phyloP scores from a whole-genome alignment of 2,797 vertebrate genomes.

The Setipinna tenuifilis region DNA sequence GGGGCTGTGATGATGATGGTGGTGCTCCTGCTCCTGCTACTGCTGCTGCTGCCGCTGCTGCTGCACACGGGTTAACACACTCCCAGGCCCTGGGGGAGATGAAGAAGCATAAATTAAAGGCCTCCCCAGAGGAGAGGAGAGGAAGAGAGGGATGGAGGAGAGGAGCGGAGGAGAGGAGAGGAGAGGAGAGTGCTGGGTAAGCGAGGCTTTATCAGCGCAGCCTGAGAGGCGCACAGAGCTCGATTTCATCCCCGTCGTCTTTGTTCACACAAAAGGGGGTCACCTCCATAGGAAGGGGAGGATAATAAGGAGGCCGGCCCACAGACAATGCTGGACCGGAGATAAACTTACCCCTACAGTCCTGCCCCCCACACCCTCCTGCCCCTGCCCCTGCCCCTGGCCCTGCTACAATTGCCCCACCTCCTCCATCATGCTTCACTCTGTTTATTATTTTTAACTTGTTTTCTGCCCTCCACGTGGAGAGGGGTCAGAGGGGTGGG shows the following conservation, averaged over 20 bases:
- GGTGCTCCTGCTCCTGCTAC: slow-evolving; percentile 46
- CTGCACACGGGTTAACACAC: slow-evolving; percentile 71
- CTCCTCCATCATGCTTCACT: neutral
- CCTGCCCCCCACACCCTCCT: slow-evolving; percentile 53
- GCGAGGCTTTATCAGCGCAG: slow-evolving; percentile 71
- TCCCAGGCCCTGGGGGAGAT: slow-evolving; percentile 72
- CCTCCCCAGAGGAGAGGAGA: slow-evolving; percentile 55
- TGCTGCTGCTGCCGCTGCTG: no score
- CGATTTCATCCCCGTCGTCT: slow-evolving; percentile 78
- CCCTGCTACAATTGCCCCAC: slow-evolving; percentile 53
- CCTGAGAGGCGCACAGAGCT: slow-evolving; percentile 71
- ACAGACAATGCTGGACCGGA: slow-evolving; percentile 68
- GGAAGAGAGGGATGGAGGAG: neutral
- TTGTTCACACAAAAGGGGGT: slow-evolving; percentile 81
- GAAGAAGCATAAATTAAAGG: slow-evolving; percentile 80
- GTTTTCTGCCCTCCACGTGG: slow-evolving; percentile 44
- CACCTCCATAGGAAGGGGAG: slow-evolving; percentile 76
- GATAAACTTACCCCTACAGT: slow-evolving; percentile 74
- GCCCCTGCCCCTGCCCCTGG: slow-evolving; percentile 64
- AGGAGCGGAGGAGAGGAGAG: neutral
- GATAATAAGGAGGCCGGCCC: slow-evolving; percentile 71
- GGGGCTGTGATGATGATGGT: slow-evolving; percentile 36
- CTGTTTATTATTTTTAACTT: slow-evolving; percentile 60
- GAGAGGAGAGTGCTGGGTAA: slow-evolving; percentile 65
- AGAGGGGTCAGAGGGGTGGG: slow-evolving; percentile 38